Conservation (phyloP, 2,113 vertebrate species). For the Rhombomys opimus region DNA sequence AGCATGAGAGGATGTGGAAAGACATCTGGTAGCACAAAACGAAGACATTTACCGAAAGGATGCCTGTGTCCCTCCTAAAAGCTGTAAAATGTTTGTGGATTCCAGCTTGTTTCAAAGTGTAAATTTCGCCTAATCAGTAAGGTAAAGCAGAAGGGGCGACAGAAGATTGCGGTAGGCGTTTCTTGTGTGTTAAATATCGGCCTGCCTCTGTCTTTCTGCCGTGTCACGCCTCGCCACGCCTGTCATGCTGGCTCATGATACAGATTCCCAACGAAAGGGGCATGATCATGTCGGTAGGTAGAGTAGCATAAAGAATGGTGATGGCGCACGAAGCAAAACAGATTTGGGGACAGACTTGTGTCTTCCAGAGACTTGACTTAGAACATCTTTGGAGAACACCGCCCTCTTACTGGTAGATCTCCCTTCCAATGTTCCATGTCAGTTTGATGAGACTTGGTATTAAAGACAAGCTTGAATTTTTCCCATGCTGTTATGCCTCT, state of each 20-base stretch:
- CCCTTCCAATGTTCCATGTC: neutral
- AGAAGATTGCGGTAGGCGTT: neutral
- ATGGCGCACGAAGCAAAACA: neutral
- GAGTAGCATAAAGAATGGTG: neutral
- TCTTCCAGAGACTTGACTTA: neutral
- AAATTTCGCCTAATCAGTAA: conserved; percentile 34
- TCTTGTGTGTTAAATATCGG: neutral
- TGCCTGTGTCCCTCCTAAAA: conserved; percentile 59
- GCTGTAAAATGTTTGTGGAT: conserved; percentile 49
- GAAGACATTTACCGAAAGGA: conserved; percentile 75
- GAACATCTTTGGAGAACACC: neutral
- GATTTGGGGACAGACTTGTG: neutral
- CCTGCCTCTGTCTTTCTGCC: neutral
- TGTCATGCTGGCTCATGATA: conserved; percentile 30
- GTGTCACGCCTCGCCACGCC: neutral
- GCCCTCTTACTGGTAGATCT: neutral
- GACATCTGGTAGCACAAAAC: conserved; percentile 76
- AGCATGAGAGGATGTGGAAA: conserved; percentile 65
- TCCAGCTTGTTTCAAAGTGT: conserved; percentile 35
- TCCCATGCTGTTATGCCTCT: neutral
- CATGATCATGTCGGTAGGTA: neutral
- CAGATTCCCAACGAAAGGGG: neutral
- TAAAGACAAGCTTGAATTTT: conserved; percentile 28
- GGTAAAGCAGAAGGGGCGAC: neutral
- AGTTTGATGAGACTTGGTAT: neutral